Evolutionary conservation across 2,797 vertebrate genomes (phyloP), one percentile per base, ranked within the genome.

Genomic region (Oreortyx pictus): DNA sequence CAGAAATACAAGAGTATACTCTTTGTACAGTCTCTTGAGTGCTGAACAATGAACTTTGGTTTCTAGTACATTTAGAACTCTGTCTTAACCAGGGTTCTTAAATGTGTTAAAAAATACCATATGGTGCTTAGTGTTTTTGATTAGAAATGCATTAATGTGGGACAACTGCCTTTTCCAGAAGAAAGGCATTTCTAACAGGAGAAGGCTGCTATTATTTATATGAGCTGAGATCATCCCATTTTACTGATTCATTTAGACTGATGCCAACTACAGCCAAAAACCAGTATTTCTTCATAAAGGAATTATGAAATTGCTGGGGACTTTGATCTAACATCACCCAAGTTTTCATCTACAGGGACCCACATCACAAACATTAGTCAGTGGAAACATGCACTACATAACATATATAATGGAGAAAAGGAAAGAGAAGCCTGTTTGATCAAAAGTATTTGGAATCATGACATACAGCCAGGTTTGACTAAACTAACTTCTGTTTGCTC

Each of bases 241-340:
- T 96, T 96, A 92, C 96, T 87, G 79, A 96, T 95, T 96, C 95
- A 96, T 96, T 95, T 88, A 96, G 96, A 95, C 49, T 70, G 52
- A 88, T 93, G 92, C 93, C 97, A 96, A 89, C 76, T 72, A 83
- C 52, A 93, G 92, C 88, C 4, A 4, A 94, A 93, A 91, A 74
- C 70, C 95, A 96, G 86, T 72, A 88, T 76, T 89, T 82, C 72
- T 94, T 94, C 92, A 91, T 89, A 92, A 93, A 96, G 94, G 91
- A 97, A 96, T 92, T 82, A 94, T 86, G 64, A 92, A 93, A 94
- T 94, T 92, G 92, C 70, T 50, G 15, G 22, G 73, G 94, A 79
- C 96, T 96, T 96, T 93, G 94, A 97, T 96, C 95, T 92, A 84
- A 92, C 75, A 71, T 86, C 93, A 93, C 91, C 95, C 89, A 94